Evolutionary conservation across 2,797 vertebrate species (phyloP).

Genomic region (Pachyuromys duprasi): DNA sequence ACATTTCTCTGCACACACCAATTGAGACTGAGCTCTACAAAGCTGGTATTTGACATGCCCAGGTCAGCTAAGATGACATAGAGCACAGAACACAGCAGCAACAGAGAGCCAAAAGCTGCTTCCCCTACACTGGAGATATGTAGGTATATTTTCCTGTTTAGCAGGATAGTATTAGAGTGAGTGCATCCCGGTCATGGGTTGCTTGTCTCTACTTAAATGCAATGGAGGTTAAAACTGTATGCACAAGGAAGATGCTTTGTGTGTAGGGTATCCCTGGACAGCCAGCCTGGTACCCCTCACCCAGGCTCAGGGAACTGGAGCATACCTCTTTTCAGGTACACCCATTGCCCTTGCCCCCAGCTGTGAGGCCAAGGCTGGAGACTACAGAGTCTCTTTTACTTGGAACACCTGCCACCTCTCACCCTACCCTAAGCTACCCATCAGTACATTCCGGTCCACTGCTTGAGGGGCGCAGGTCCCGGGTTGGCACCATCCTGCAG

Average conservation of each 20-base stretch:
- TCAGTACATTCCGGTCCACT: background rate
- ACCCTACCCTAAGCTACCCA: background rate
- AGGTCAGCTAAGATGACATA: rapidly evolving
- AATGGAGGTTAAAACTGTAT: background rate
- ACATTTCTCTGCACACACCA: background rate
- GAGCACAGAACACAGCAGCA: background rate
- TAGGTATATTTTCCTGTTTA: background rate
- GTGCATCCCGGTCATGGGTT: background rate
- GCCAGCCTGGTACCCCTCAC: background rate
- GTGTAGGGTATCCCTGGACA: background rate
- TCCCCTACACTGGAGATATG: background rate
- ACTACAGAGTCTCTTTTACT: background rate
- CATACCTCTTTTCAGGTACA: background rate
- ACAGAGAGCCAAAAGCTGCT: background rate
- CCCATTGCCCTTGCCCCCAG: background rate
- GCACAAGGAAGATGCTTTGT: background rate
- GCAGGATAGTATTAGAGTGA: background rate
- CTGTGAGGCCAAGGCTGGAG: background rate
- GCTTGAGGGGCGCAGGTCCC: constrained; percentile 72
- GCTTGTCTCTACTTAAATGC: background rate
- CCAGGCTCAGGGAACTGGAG: background rate
- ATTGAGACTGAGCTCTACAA: background rate
- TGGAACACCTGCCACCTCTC: background rate
- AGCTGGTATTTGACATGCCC: background rate
- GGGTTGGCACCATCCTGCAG: constrained; percentile 60